Conservation (phyloP, 1,140 invertebrate species). For the Leptopilina clavipes region DNA sequence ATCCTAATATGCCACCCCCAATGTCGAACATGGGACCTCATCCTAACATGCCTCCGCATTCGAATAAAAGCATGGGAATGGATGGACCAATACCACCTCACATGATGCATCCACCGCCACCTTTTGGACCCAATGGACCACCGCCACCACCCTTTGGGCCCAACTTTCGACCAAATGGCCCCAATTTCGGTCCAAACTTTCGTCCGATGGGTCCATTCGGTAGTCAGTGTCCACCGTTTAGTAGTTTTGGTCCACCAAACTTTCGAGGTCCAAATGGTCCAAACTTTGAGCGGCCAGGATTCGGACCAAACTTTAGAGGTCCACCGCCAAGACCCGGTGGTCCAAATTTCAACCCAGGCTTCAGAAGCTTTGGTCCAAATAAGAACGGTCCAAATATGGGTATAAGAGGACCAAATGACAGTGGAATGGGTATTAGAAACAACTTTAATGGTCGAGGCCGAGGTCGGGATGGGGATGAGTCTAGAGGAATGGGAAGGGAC, state of each 20-base stretch:
- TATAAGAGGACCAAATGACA: constrained; percentile 61
- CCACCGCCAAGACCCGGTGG: constrained; percentile 38
- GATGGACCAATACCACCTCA: constrained; percentile 59
- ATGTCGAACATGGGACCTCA: constrained; percentile 60
- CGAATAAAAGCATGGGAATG: constrained; percentile 49
- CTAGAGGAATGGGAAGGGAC: constrained; percentile 64
- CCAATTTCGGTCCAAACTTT: constrained; percentile 68
- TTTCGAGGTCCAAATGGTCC: constrained; percentile 60
- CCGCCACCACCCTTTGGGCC: constrained; percentile 59
- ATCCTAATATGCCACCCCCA: constrained; percentile 63
- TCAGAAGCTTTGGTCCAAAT: constrained; percentile 61
- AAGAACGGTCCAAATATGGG: constrained; percentile 63
- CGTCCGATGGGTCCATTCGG: constrained; percentile 65
- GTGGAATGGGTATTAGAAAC: constrained; percentile 57
- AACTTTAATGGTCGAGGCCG: constrained; percentile 66
- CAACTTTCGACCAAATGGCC: constrained; percentile 67
- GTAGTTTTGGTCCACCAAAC: constrained; percentile 64
- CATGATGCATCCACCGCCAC: constrained; percentile 61
- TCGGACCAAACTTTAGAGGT: constrained; percentile 64
- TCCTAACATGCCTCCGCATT: constrained; percentile 59
- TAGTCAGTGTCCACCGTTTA: constrained; percentile 59
- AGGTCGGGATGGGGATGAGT: constrained; percentile 64
- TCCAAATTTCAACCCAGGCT: constrained; percentile 44
- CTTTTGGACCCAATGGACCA: constrained; percentile 64
- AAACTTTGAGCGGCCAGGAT: constrained; percentile 66